These are phyloP conservation scores for Brachypteracias leptosomus DNA, from an alignment of 2,113 vertebrate genomes.

Conservation along the genomic window DNA sequence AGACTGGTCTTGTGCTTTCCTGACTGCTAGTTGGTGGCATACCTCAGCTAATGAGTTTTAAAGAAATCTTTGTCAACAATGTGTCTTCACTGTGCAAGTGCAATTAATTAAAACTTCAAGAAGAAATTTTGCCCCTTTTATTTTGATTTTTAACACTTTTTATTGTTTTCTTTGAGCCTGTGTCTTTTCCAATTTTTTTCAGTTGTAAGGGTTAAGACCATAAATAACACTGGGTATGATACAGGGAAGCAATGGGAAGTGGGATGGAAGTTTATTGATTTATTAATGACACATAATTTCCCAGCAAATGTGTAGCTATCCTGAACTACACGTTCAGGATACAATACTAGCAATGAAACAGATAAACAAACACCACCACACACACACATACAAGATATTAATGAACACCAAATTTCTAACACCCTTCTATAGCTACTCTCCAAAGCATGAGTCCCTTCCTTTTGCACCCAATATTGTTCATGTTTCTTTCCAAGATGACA, in stretches of 20 bases:
- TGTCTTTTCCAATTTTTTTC: not conserved
- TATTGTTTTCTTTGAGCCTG: not conserved
- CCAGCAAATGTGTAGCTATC: too few species aligned
- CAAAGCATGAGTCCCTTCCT: not conserved
- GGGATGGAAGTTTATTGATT: too few species aligned
- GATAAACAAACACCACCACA: not conserved
- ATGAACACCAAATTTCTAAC: not conserved
- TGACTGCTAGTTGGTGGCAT: not conserved
- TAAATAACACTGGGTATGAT: too few species aligned
- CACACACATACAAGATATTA: not conserved
- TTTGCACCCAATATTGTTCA: not conserved
- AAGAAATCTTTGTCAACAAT: not conserved
- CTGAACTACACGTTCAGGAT: too few species aligned
- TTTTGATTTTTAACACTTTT: not conserved
- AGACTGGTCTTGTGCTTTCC: not conserved
- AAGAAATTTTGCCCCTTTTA: not conserved
- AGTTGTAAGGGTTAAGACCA: not conserved
- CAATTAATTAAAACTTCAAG: not conserved
- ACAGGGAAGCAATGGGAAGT: too few species aligned
- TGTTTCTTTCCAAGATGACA: not conserved
- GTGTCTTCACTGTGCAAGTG: not conserved
- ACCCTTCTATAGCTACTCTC: not conserved
- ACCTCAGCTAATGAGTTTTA: not conserved
- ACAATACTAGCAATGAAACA: not conserved
- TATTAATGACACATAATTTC: too few species aligned